phyloP scores from a whole-genome alignment of 2,113 vertebrate genomes.

The Etia nguti region DNA sequence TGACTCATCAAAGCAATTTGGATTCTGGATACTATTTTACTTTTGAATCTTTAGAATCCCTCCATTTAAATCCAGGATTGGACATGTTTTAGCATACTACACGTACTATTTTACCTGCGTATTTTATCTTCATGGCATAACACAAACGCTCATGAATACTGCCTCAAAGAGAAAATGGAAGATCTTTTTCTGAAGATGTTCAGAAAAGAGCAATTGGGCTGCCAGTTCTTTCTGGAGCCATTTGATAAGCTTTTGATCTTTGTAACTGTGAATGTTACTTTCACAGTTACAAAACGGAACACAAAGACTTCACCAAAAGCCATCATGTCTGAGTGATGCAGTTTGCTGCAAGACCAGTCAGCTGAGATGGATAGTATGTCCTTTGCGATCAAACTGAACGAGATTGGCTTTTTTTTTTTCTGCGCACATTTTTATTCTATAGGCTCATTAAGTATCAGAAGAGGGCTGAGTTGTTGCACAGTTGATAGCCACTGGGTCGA shows the following conservation, averaged over 20 bases:
- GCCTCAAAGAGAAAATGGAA: neutral
- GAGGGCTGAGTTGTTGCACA: constrained; percentile 5
- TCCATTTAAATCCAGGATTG: neutral
- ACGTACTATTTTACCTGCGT: neutral
- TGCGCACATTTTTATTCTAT: constrained; percentile 14
- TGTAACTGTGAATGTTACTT: constrained; percentile 16
- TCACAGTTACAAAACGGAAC: constrained; percentile 43
- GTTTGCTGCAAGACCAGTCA: constrained; percentile 27
- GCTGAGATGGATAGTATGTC: constrained; percentile 15
- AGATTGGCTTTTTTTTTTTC: neutral
- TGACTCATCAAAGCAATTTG: neutral
- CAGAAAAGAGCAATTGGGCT: constrained; percentile 20
- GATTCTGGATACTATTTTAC: neutral
- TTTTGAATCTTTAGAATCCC: neutral
- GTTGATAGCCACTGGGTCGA: constrained; percentile 20
- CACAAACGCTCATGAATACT: neutral
- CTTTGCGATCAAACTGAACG: constrained; percentile 7
- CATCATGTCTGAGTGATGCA: constrained; percentile 45
- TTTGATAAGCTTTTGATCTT: constrained; percentile 48
- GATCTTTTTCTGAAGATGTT: neutral
- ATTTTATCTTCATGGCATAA: neutral
- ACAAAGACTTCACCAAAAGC: constrained; percentile 30
- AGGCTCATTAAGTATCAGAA: constrained; percentile 35
- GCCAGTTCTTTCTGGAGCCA: constrained; percentile 7
- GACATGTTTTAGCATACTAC: neutral